Base-by-base conservation (phyloP, 1,140 invertebrate species). In the Aphaenogaster rudis region DNA sequence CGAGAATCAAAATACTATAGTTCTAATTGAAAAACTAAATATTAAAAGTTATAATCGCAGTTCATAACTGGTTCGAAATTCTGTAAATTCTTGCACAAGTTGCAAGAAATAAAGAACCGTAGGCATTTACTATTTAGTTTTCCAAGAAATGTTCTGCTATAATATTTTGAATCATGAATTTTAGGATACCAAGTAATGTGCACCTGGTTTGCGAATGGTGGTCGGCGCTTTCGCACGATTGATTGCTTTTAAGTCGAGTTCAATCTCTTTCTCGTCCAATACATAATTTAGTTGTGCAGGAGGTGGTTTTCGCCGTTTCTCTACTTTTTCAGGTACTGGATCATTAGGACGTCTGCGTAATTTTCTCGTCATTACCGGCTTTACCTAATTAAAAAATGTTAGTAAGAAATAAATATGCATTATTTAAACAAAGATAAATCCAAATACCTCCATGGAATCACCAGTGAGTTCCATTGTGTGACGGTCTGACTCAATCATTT, bases 261-360 rank as follows among this genome's bases (percentile, higher is more conserved):
- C 97, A 69, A 99, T 97, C 88, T 99, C 98, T 91, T 97, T 97
- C 86, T 99, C 98, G 91, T 99, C 98, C 74, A 99, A 95, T 21
- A 97, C 95, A 94, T 98, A 98, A 88, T 98, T 98, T 0, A 99
- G 96, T 88, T 98, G 98, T 52, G 98, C 97, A 39, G 97, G 96
- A 0, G 98, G 97, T 52, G 98, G 97, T 93, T 97, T 99, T 94
- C 97, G 97, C 64, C 97, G 96, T 94, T 98, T 98, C 92, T 98
- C 98, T 8, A 97, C 94, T 92, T 95, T 98, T 61, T 97, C 97
- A 82, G 98, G 98, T 15, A 98, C 96, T 0, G 99, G 99, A 94
- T 99, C 99, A 95, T 99, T 99, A 0, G 99, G 98, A 64, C 99
- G 96, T 84, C 99, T 96, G 6, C 99, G 96, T 28, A 99, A 95